These are phyloP conservation scores for Craniophora ligustri DNA, from an alignment of 2,888 invertebrate genomes.

Conservation along the genomic window DNA sequence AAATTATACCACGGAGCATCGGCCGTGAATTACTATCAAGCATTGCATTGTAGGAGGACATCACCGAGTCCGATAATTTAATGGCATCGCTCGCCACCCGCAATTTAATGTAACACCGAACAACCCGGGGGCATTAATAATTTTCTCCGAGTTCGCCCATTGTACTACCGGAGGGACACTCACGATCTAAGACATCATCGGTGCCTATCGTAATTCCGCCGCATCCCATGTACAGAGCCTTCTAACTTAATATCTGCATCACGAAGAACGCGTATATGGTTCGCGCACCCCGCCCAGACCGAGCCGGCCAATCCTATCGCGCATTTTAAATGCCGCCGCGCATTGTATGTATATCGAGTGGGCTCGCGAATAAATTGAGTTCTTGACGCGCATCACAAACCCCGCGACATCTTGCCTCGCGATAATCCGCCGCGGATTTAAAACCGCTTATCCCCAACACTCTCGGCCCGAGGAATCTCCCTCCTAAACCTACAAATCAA, in stretches of 20 bases:
- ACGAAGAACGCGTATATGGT: conserved; percentile 85
- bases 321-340: conserved; percentile 79
- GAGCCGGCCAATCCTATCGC: conserved; percentile 84
- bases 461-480: conserved; percentile 71
- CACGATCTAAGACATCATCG: conserved; percentile 79
- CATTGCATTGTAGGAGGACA: conserved; percentile 57
- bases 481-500: conserved; percentile 85
- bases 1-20: conserved; percentile 50
- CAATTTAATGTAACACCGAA: conserved; percentile 72
- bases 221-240: conserved; percentile 82
- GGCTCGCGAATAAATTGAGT: conserved; percentile 82
- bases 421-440: conserved; percentile 59
- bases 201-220: conserved; percentile 80
- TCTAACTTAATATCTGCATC: conserved; percentile 88
- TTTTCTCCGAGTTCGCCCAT: conserved; percentile 70
- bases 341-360: conserved; percentile 87
- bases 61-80: conserved; percentile 74
- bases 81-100: conserved; percentile 73
- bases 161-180: conserved; percentile 74
- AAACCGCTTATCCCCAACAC: conserved; percentile 75
- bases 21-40: conserved; percentile 64
- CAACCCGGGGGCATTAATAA: conserved; percentile 74
- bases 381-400: conserved; percentile 68
- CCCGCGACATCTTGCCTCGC: conserved; percentile 51
- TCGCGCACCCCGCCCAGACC: conserved; percentile 75